Evolutionary conservation across 2,888 invertebrate genomes (phyloP).

Genomic region (Drosophila mettleri): DNA sequence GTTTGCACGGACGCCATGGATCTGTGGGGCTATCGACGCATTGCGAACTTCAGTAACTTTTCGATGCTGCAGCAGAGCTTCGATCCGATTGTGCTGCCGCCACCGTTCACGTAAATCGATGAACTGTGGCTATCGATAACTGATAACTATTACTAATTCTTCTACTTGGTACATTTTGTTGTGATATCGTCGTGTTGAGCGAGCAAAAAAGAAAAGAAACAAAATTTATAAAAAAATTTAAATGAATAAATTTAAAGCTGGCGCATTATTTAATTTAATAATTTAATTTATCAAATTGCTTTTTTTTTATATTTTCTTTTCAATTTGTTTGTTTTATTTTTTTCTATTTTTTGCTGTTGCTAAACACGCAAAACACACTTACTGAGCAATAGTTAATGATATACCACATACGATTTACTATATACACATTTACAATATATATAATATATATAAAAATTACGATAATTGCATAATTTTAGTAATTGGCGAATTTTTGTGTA

Average conservation of each 20-base stretch:
- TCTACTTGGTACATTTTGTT: conserved; percentile 81
- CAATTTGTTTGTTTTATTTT: neutral
- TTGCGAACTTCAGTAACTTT: conserved; percentile 87
- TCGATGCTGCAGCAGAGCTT: conserved; percentile 85
- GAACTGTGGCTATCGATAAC: conserved; percentile 20
- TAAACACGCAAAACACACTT: conserved; percentile 73
- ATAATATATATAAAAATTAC: conserved; percentile 46
- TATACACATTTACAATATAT: conserved; percentile 44
- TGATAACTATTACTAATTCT: conserved; percentile 70
- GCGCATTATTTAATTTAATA: conserved; percentile 44
- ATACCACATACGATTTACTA: conserved; percentile 55
- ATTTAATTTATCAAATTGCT: neutral
- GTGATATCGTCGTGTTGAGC: conserved; percentile 80
- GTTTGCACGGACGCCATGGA: conserved; percentile 92
- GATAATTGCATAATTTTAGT: conserved; percentile 71
- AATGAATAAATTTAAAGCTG: conserved; percentile 43
- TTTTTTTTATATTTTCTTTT: too few species aligned
- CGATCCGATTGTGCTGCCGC: conserved; percentile 86
- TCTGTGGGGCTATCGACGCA: conserved; percentile 92
- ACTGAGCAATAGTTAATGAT: conserved; percentile 76
- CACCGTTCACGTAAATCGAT: conserved; percentile 84
- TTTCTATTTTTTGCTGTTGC: conserved; percentile 49
- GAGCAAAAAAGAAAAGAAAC: conserved; percentile 65
- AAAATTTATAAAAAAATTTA: conserved; percentile 20
- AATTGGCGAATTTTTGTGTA: conserved; percentile 80